Percentiles rank a stretch among this genome's conserved stretches.
Evolutionary conservation across 2,888 invertebrate genomes (phyloP).

Genomic region (Monoplex corrugatus): DNA sequence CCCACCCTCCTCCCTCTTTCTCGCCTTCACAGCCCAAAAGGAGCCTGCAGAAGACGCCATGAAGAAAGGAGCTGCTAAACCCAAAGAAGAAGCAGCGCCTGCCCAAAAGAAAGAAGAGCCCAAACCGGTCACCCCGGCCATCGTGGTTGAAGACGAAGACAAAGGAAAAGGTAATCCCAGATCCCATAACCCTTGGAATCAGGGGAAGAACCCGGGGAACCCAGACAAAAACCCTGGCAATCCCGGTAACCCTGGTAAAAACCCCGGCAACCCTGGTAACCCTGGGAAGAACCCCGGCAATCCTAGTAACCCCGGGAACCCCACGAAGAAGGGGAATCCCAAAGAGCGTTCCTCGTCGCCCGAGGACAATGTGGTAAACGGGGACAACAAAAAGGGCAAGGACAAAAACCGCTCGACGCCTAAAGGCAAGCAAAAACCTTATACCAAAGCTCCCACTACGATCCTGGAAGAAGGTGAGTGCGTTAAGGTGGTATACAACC

Average conservation of each 20-base stretch:
- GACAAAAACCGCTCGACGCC: slow-evolving; percentile 40
- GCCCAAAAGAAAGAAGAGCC: slow-evolving; percentile 50
- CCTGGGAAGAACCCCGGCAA: not conserved
- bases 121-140: slow-evolving; percentile 60
- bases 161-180: slow-evolving; percentile 59
- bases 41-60: slow-evolving; percentile 39
- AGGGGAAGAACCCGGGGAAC: not conserved
- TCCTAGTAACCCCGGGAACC: not conserved
- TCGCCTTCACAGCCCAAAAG: slow-evolving; percentile 26
- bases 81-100: slow-evolving; percentile 41
- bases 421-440: slow-evolving; percentile 66
- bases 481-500: not conserved
- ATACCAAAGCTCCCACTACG: slow-evolving; percentile 71
- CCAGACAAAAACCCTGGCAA: not conserved
- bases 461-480: slow-evolving; percentile 72
- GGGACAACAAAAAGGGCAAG: slow-evolving; percentile 39
- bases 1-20: slow-evolving; percentile 3
- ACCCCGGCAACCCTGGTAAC: not conserved
- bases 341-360: slow-evolving; percentile 45
- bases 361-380: slow-evolving; percentile 39
- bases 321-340: not conserved
- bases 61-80: slow-evolving; percentile 38
- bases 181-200: not conserved
- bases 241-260: not conserved
- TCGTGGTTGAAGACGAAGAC: slow-evolving; percentile 65